These are phyloP conservation scores for Petroica traversi DNA, from an alignment of 2,113 vertebrate species.

Conservation along the genomic window DNA sequence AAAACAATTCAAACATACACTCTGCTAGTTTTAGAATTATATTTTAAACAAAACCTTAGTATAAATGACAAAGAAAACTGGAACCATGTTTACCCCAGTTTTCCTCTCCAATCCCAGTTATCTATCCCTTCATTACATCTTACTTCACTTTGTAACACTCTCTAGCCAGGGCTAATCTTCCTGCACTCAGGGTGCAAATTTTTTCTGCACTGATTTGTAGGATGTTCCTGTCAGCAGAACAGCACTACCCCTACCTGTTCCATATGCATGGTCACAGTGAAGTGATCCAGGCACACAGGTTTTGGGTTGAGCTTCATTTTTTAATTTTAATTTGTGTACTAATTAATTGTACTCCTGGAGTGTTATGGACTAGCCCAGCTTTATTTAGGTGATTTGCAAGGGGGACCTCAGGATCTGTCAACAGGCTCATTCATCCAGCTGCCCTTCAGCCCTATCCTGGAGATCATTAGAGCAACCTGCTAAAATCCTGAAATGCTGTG, in stretches of 20 bases:
- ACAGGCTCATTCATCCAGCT: background rate
- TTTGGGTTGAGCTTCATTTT: background rate
- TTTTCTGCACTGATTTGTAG: background rate
- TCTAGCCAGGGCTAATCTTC: background rate
- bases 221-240: background rate
- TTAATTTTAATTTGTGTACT: background rate
- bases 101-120: accelerated
- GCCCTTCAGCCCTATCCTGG: background rate
- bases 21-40: background rate
- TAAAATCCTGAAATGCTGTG: background rate
- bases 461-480: background rate
- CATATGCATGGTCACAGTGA: background rate
- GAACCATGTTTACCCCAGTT: background rate
- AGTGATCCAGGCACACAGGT: accelerated
- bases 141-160: background rate
- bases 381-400: background rate
- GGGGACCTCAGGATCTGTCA: background rate
- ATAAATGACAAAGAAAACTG: background rate
- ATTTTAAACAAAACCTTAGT: background rate
- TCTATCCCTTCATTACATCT: background rate
- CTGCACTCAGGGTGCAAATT: background rate
- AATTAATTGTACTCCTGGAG: background rate
- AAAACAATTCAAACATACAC: background rate
- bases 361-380: background rate
- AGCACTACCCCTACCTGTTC: accelerated